Base-by-base conservation (phyloP, 2,888 invertebrate genomes). In the Macaria liturata region DNA sequence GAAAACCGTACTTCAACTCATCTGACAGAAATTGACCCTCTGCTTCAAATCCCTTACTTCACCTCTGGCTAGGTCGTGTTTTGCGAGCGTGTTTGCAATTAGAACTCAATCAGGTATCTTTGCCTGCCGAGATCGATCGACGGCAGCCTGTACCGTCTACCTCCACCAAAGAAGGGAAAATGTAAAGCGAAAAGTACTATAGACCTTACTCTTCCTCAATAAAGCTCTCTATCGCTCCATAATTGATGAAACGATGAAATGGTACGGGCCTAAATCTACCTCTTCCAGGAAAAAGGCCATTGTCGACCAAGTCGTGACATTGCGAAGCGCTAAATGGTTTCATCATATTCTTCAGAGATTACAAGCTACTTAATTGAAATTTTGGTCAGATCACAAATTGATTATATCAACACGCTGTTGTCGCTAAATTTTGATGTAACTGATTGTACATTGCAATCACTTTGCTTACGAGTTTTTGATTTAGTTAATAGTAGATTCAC, bases 91-190 rank as follows among this genome's bases (percentile, higher is more conserved):
- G 59, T 54, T 51, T 42, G 57, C 75, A 78, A 81, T 80, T 78
- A 80, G 72, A 70, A 72, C 75, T 74, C 72, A 75, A 77, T 78
- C 75, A 70, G 66, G 54, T 57, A 62, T 61, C 60, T 59, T 55
- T 54, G 59, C 54, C 54, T 9, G 55, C 51, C 44, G 51, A 59
- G 54, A 55, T 59, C 54, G 47, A 59, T 54, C 50, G 46, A 30
- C 50, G 39, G 9, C 9, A 42, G 42, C 9, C 34, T 37, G 34
- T 37, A 37, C 34, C 34, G 3, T 7, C 4, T 6, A 37, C 34
- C 7, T 37, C 20, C 20, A 20, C 20, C 20, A 20, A 20, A 20
- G 20, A 20, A 20, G 20, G 20, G 20, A 20, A 20, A 20, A 20
- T 20, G 20, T 20, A 20, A 20, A 20, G 20, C 20, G 20, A 2